phyloP scores from a whole-genome alignment of 2,113 vertebrate genomes.

The Stigmatopora nigra region DNA sequence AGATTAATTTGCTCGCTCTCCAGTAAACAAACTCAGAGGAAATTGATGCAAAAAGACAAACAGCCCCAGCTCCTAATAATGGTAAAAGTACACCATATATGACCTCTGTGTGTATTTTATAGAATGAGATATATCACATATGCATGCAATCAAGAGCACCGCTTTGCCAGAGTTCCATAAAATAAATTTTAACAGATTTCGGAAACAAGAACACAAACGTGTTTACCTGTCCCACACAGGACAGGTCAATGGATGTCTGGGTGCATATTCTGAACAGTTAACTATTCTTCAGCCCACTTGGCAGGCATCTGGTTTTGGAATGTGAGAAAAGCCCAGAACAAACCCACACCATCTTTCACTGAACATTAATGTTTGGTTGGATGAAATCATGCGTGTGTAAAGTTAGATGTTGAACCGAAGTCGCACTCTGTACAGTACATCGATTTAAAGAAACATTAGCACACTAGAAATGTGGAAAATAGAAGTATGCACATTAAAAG shows the following conservation, averaged over 20 bases:
- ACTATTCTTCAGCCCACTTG: slow-evolving; percentile 34
- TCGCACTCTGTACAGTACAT: not conserved
- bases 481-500: not conserved
- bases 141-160: not conserved
- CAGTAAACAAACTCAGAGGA: slow-evolving; percentile 24
- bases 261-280: slow-evolving; percentile 19
- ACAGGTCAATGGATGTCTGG: slow-evolving; percentile 17
- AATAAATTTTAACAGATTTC: slow-evolving; percentile 4
- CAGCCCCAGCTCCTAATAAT: slow-evolving; percentile 7
- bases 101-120: slow-evolving; percentile 14
- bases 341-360: slow-evolving; percentile 28
- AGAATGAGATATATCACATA: slow-evolving; percentile 1
- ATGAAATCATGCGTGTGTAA: not conserved
- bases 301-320: slow-evolving; percentile 39
- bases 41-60: slow-evolving; percentile 32
- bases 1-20: slow-evolving; percentile 27
- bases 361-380: slow-evolving; percentile 4
- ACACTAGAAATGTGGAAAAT: not conserved
- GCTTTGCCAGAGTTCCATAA: slow-evolving; percentile 1
- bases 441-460: not conserved
- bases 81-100: slow-evolving; percentile 4
- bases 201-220: slow-evolving; percentile 14
- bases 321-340: slow-evolving; percentile 38
- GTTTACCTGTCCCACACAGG: slow-evolving; percentile 8
- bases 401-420: not conserved